Conservation (phyloP, 2,113 vertebrate species). For the Delphinapterus leucas region DNA sequence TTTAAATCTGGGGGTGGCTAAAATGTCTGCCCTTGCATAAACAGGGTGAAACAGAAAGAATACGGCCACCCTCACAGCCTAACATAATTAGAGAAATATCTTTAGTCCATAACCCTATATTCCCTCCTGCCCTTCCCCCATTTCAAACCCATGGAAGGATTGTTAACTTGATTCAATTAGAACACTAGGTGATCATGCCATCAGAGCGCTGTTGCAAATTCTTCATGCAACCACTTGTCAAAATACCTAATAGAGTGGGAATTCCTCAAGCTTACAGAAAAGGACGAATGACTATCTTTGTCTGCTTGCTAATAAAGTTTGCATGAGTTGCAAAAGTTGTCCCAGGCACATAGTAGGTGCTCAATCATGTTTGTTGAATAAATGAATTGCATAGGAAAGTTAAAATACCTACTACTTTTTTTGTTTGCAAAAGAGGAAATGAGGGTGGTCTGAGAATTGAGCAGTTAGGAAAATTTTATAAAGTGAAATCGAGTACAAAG, state of each 20-base stretch:
- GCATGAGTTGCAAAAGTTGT: neutral
- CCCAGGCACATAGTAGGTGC: neutral
- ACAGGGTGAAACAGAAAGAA: neutral
- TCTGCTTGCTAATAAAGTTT: neutral
- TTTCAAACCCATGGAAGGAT: neutral
- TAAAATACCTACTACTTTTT: neutral
- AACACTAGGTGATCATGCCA: neutral
- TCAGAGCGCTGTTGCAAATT: neutral
- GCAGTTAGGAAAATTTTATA: neutral
- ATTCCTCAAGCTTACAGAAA: neutral
- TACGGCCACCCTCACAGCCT: accelerated
- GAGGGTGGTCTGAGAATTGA: neutral
- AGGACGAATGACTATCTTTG: neutral
- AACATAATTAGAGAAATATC: neutral
- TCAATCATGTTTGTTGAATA: neutral
- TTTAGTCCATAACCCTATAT: neutral
- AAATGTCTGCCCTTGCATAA: neutral
- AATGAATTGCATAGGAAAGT: neutral
- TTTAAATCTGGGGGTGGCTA: neutral
- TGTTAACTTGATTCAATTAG: neutral
- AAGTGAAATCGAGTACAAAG: neutral
- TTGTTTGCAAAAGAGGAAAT: neutral
- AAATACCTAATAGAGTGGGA: neutral
- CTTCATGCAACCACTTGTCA: neutral
- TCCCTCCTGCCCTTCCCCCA: neutral